Percentiles rank a stretch among this genome's conserved stretches.
Evolutionary conservation across 2,888 invertebrate genomes (phyloP).

Genomic region (Spicauda simplicius): DNA sequence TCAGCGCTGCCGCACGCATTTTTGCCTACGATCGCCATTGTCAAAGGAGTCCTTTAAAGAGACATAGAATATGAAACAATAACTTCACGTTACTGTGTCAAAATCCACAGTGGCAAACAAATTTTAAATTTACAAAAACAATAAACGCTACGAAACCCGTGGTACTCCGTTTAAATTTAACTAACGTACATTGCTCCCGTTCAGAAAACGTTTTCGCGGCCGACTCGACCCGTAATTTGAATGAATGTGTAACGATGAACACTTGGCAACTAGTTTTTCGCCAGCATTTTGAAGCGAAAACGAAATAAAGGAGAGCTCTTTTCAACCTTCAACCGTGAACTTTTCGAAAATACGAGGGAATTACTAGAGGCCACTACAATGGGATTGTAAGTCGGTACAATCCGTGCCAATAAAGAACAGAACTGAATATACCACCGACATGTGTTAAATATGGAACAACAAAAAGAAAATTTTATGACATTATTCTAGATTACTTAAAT

Average conservation of each 20-base stretch:
- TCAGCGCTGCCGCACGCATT: no score
- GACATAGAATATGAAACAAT: no score
- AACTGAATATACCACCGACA: no score
- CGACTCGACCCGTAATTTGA: not conserved
- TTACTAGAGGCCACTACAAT: slow-evolving; percentile 12
- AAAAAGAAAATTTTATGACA: no score
- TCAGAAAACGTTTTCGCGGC: not conserved
- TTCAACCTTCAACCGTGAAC: slow-evolving; percentile 19
- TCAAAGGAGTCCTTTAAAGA: no score
- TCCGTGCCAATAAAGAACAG: no score
- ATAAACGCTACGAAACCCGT: not conserved
- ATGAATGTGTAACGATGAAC: not conserved
- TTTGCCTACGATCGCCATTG: no score
- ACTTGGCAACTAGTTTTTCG: not conserved
- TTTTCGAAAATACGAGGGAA: slow-evolving; percentile 1
- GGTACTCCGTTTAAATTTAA: not conserved
- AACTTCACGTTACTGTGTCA: no score
- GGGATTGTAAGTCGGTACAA: not conserved
- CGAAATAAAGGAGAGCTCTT: slow-evolving; percentile 7
- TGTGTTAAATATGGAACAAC: no score
- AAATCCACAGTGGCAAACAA: no score
- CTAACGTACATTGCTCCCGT: slow-evolving; percentile 1
- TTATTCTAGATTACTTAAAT: no score
- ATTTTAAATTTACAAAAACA: not conserved
- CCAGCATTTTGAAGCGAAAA: not conserved